Evolutionary conservation across 2,888 invertebrate genomes (phyloP), one percentile per base, ranked within the genome.

Genomic region (Byasa hedistus): DNA sequence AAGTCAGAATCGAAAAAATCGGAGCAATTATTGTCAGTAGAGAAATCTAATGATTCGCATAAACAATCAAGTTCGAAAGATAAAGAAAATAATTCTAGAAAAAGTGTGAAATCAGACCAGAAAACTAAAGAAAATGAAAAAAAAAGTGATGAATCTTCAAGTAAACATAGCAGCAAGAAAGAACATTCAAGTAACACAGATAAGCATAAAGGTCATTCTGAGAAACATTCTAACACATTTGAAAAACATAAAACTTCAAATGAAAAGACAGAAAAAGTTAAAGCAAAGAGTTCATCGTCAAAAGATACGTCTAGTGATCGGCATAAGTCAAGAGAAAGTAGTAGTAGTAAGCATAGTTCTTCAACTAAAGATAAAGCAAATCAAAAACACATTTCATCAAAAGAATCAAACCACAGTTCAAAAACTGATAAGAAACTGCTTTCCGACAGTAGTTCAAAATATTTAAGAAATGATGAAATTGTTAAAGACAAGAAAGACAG

Each of bases 321-420:
- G 74, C 77, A 83, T 57, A 75, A 75, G 70, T 79, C 79, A 72
- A 86, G 82, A 74, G 83, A 84, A 70, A 83, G 80, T 79, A 84
- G 81, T 79, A 83, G 81, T 78, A 84, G 81, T 78, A 86, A 84
- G 72, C 87, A 80, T 77, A 84, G 79, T 78, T 85, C 86, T 72
- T 84, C 85, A 89, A 57, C 36, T 56, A 67, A 64, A 57, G 63
- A 63, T 36, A 63, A 51, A 39, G 60, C 67, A 57, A 89, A 84
- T 74, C 83, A 85, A 57, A 87, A 82, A 72, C 82, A 84, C 69
- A 77, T 79, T 52, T 76, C 79, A 24, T 81, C 84, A 69, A 84
- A 78, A 64, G 59, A 59, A 2, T 44, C 44, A 48, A 54, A 58
- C 15, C 58, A 66, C 7, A 62, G 44, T 62, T 54, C 62, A 23